Conservation (phyloP, 2,888 invertebrate genomes). For the Leptodirus hochenwartii region DNA sequence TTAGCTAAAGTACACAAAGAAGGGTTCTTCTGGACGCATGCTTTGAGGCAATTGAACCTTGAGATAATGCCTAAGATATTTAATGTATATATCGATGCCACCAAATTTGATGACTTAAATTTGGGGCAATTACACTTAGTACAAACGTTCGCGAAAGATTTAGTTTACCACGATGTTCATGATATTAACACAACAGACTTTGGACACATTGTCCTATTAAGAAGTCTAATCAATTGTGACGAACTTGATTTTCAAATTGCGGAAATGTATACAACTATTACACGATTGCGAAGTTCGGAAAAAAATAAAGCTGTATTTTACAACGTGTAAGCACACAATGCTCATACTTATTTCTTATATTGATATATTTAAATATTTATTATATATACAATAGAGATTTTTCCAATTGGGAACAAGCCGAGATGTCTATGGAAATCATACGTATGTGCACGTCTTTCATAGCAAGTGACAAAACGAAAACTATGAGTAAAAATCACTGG, state of each 20-base stretch:
- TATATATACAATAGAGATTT: constrained; percentile 20
- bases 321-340: constrained; percentile 7
- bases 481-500: constrained; percentile 35
- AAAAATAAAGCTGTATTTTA: constrained; percentile 6
- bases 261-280: constrained; percentile 14
- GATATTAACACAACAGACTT: constrained; percentile 13
- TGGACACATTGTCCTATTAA: constrained; percentile 17
- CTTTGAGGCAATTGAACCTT: constrained; percentile 15
- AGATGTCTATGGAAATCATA: constrained; percentile 26
- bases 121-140: constrained; percentile 18
- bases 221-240: constrained; percentile 17
- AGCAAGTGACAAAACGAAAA: constrained; percentile 13
- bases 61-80: constrained; percentile 10
- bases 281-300: too few species aligned
- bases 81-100: constrained; percentile 1
- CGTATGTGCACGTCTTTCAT: constrained; percentile 24
- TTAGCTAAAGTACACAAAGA: constrained; percentile 11
- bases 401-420: constrained; percentile 20
- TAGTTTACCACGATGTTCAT: constrained; percentile 15
- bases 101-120: constrained; percentile 4
- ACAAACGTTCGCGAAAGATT: constrained; percentile 18
- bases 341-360: too few species aligned
- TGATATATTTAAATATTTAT: constrained; percentile 6
- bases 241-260: constrained; percentile 23
- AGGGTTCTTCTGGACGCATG: constrained; percentile 19